phyloP scores from a whole-genome alignment of 2,797 vertebrate genomes.

The Amblyraja radiata region DNA sequence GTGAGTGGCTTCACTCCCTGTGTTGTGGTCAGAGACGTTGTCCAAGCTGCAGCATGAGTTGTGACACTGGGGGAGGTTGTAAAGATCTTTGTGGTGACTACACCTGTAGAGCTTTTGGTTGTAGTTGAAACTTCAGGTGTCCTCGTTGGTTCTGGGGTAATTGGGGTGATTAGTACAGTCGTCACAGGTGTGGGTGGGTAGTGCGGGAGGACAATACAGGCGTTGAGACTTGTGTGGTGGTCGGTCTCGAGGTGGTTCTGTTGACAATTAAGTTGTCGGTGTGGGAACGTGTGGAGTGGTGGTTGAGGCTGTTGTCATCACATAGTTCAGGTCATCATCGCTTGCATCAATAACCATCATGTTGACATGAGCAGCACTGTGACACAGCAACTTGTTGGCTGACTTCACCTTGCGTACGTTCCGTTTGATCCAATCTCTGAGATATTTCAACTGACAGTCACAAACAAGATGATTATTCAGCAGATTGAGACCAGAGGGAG shows the following conservation, averaged over 20 bases:
- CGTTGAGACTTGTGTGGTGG: conserved; percentile 29
- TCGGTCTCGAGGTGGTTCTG: neutral
- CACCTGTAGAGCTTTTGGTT: neutral
- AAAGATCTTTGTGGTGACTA: neutral
- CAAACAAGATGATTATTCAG: conserved; percentile 68
- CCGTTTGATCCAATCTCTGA: conserved; percentile 55
- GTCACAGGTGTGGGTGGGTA: neutral
- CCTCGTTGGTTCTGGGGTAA: no score
- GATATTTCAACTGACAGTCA: conserved; percentile 61
- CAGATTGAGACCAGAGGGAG: conserved; percentile 52
- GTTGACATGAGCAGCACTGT: conserved; percentile 52
- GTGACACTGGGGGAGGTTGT: neutral
- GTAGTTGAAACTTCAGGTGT: no score
- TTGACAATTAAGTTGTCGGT: conserved; percentile 36
- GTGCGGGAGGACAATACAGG: conserved; percentile 16
- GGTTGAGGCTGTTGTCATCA: conserved; percentile 33
- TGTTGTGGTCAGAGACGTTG: neutral
- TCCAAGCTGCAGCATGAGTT: neutral
- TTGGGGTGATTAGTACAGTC: neutral
- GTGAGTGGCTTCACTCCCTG: neutral
- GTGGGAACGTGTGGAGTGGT: conserved; percentile 38
- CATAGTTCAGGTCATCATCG: conserved; percentile 57
- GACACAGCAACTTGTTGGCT: conserved; percentile 48
- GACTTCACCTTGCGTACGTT: conserved; percentile 49
- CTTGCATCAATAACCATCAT: conserved; percentile 46